phyloP scores from a whole-genome alignment of 2,888 invertebrate genomes.

The Coelinius sp. region DNA sequence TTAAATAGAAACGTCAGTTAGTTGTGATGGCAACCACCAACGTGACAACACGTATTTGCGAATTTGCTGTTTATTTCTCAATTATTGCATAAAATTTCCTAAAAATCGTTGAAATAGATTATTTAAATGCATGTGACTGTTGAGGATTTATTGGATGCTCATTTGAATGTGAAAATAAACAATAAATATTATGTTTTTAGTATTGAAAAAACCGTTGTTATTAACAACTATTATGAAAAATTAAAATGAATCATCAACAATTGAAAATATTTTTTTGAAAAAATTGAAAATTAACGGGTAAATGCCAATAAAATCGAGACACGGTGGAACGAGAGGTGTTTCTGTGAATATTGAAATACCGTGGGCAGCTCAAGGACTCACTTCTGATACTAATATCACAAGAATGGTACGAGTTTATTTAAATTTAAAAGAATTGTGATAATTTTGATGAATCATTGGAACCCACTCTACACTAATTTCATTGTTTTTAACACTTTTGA shows the following conservation, averaged over 20 bases:
- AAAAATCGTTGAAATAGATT: background rate
- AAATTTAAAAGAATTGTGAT: background rate
- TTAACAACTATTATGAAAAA: background rate
- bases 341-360: conserved; percentile 74
- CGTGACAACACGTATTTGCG: conserved; percentile 41
- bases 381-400: conserved; percentile 54
- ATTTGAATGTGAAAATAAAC: background rate
- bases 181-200: background rate
- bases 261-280: background rate
- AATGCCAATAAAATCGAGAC: conserved; percentile 54
- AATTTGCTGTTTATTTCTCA: conserved; percentile 19
- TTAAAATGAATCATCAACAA: background rate
- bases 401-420: conserved; percentile 56
- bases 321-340: conserved; percentile 64
- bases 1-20: conserved; percentile 39
- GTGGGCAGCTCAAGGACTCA: conserved; percentile 74
- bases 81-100: background rate
- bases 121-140: background rate
- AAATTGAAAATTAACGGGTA: conserved; percentile 15
- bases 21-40: conserved; percentile 59
- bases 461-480: background rate
- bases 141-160: background rate
- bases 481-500: background rate
- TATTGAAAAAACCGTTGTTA: background rate
- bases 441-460: background rate